A percentile compares a stretch with the other conserved stretches of the same genome.
Evolutionary conservation across 2,797 vertebrate genomes (phyloP).

Genomic region (Holocentrus rufus): DNA sequence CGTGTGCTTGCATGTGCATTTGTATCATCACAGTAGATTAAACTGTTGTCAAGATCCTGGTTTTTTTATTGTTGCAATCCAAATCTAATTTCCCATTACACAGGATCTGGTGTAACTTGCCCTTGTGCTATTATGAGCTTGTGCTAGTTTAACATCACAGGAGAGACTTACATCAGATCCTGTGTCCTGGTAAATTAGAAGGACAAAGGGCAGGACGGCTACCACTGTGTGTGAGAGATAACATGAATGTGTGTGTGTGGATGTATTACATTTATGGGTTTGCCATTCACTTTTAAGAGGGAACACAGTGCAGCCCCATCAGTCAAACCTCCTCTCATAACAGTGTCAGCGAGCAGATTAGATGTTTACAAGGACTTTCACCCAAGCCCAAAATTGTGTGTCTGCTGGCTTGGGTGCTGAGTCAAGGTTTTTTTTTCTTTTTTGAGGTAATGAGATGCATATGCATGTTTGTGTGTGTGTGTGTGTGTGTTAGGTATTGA

Average conservation of each 20-base stretch:
- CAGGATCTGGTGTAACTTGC: slow-evolving; percentile 13
- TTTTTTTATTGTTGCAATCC: background rate
- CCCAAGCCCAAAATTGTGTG: background rate
- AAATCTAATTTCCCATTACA: slow-evolving; percentile 40
- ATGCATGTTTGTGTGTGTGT: slow-evolving; percentile 24
- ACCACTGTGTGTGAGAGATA: slow-evolving; percentile 19
- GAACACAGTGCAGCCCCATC: slow-evolving; percentile 6
- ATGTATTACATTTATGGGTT: slow-evolving; percentile 27
- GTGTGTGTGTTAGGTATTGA: slow-evolving; percentile 87
- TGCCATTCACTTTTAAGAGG: slow-evolving; percentile 25
- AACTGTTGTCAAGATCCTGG: background rate
- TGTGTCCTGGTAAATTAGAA: slow-evolving; percentile 56
- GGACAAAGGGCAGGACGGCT: slow-evolving; percentile 11
- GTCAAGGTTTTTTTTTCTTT: no score
- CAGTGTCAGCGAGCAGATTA: slow-evolving; percentile 21
- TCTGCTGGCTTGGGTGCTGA: slow-evolving; percentile 22
- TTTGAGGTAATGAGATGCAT: no score
- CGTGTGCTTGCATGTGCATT: slow-evolving; percentile 17
- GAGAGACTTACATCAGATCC: slow-evolving; percentile 27
- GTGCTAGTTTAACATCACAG: slow-evolving; percentile 26
- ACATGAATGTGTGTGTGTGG: slow-evolving; percentile 2
- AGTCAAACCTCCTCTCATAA: slow-evolving; percentile 17
- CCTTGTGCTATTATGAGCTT: slow-evolving; percentile 19
- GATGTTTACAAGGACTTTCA: background rate
- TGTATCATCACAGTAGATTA: slow-evolving; percentile 22